A percentile compares a stretch with the other conserved stretches of the same genome.
Conservation (phyloP, 2,797 vertebrate species). For the Oryzias sinensis region DNA sequence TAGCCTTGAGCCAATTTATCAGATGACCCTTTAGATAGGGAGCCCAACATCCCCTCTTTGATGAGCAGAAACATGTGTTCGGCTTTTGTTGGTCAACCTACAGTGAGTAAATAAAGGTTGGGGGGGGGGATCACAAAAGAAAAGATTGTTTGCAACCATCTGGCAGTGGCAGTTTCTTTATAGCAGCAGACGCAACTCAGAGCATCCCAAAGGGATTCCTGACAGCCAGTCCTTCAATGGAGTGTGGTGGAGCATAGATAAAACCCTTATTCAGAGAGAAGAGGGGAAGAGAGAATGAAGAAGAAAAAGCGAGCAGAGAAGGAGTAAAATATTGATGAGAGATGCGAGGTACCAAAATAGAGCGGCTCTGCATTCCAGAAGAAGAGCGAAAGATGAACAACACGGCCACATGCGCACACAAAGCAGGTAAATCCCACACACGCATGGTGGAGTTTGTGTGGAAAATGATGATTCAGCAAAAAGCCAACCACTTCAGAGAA, state of each 20-base stretch:
- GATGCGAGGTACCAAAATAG: conserved; percentile 65
- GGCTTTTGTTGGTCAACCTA: conserved; percentile 28
- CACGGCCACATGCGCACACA: background rate
- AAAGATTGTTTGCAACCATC: conserved; percentile 67
- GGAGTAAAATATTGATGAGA: conserved; percentile 70
- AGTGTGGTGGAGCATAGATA: conserved; percentile 69
- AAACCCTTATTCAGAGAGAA: conserved; percentile 59
- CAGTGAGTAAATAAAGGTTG: conserved; percentile 54
- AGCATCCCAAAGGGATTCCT: conserved; percentile 55
- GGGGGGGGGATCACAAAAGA: conserved; percentile 14
- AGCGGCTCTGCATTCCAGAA: conserved; percentile 51
- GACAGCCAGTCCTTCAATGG: conserved; percentile 57
- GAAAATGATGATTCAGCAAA: conserved; percentile 56
- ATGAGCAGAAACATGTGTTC: conserved; percentile 22
- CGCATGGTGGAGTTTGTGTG: conserved; percentile 19
- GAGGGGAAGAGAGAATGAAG: conserved; percentile 47
- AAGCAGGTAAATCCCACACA: conserved; percentile 27
- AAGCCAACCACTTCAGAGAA: conserved; percentile 34
- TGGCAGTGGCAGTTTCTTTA: conserved; percentile 57
- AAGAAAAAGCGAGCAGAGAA: conserved; percentile 31
- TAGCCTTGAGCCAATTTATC: conserved; percentile 40
- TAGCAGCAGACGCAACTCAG: conserved; percentile 55
- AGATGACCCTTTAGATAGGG: conserved; percentile 40
- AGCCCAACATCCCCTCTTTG: conserved; percentile 31
- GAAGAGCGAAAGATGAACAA: conserved; percentile 45